Base-by-base conservation (phyloP, 2,113 vertebrate genomes). In the Pterocles orientalis region DNA sequence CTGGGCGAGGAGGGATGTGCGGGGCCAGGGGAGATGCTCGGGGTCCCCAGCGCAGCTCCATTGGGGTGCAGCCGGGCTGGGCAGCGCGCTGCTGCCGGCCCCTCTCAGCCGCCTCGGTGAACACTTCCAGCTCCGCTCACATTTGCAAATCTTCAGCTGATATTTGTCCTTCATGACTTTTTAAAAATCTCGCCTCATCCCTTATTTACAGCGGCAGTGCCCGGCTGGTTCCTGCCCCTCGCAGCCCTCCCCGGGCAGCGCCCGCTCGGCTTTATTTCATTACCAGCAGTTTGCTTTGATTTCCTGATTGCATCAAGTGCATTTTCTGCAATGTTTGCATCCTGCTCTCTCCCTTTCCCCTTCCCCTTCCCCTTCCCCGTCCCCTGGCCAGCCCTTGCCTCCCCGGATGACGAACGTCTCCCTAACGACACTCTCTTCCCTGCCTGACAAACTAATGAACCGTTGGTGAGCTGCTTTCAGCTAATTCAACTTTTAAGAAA, bases 401-500 rank as follows among this genome's bases (percentile, higher is more conserved):
- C 48, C 87, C 33, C n/a, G 86, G 80, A 61, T 93, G 94, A 93
- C 56, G 28, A 58, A 82, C 95, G 95, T 95, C 88, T 95, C 89
- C 92, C 47, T 91, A 91, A 95, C 57, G 86, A 92, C 88, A 54
- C 94, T 88, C 93, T 80, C 91, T 88, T 95, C 93, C 96, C 93
- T 76, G 18, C 57, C 83, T 93, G 96, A 90, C 90, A 90, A 75
- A 60, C 86, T 94, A 92, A 95, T 76, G 95, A 96, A 80, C 95
- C 87, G 60, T 20, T 28, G 24, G 61, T 86, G 97, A 94, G 94
- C 96, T 93, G 94, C 97, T 94, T 96, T 95, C 89, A 94, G 95
- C 97, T 97, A 97, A 96, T 97, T 97, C 97, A 91, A 78, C 97
- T 90, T 97, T 83, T 93, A 96, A 96, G 95, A 95, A 96, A 98